Percentiles rank a stretch among this genome's conserved stretches.
phyloP scores from a whole-genome alignment of 2,888 invertebrate genomes.

The Limnephilus lunatus region DNA sequence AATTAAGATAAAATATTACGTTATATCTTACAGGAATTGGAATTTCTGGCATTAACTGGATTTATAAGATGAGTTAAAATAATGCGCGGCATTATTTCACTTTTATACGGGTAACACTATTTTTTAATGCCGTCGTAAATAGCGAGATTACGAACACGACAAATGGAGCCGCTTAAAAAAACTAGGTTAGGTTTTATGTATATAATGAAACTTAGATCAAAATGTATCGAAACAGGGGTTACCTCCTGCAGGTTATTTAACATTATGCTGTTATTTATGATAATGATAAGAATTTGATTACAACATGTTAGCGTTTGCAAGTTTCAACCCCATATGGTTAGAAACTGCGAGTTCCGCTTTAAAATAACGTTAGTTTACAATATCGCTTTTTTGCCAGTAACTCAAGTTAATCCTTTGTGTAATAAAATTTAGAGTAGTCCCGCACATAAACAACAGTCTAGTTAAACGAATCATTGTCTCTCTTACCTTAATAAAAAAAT shows the following conservation, averaged over 20 bases:
- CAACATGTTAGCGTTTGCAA: not conserved
- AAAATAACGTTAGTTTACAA: not conserved
- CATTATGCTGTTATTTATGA: not conserved
- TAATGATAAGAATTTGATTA: not conserved
- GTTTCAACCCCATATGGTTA: not conserved
- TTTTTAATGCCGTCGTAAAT: conserved; percentile 2
- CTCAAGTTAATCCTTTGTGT: not conserved
- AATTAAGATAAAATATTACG: conserved; percentile 48
- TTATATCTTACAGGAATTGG: conserved; percentile 35
- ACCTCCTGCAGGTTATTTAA: not conserved
- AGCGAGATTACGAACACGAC: not conserved
- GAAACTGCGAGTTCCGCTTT: not conserved
- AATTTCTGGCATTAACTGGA: conserved; percentile 26
- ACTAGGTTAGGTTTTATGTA: not conserved
- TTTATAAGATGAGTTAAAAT: conserved; percentile 29
- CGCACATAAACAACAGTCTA: not conserved
- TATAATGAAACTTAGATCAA: not conserved
- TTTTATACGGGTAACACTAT: not conserved
- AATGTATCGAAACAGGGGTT: not conserved
- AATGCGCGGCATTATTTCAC: conserved; percentile 4
- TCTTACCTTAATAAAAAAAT: not conserved
- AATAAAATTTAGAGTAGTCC: not conserved
- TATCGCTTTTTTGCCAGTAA: not conserved
- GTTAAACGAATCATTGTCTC: not conserved
- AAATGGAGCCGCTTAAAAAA: not conserved